These are phyloP conservation scores for Lingula anatina DNA, from an alignment of 2,888 invertebrate genomes.

Conservation along the genomic window DNA sequence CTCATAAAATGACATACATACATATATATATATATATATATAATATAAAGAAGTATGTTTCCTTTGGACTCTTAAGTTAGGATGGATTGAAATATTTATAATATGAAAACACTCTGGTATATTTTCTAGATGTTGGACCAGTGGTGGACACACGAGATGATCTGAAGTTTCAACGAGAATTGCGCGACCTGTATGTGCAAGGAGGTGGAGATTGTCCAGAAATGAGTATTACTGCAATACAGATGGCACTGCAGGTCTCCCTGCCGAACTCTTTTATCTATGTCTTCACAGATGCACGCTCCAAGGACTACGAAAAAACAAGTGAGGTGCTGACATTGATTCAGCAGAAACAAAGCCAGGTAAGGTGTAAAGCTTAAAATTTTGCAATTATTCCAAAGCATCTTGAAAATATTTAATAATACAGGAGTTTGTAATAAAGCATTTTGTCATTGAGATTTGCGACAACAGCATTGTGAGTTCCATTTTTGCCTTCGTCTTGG, in stretches of 20 bases:
- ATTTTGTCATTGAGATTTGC: too few relatives aligned
- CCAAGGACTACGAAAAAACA: conserved; percentile 64
- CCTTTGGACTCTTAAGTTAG: too few relatives aligned
- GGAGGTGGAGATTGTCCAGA: conserved; percentile 75
- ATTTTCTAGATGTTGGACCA: conserved; percentile 60
- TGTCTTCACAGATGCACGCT: conserved; percentile 72
- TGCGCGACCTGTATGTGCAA: conserved; percentile 60
- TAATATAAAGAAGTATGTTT: too few relatives aligned
- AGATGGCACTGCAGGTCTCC: conserved; percentile 62
- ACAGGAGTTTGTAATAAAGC: too few relatives aligned
- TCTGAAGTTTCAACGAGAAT: conserved; percentile 58
- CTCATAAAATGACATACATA: too few relatives aligned
- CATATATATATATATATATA: too few relatives aligned
- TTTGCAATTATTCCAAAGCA: background rate
- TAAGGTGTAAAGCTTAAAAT: conserved; percentile 31
- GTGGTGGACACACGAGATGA: conserved; percentile 63
- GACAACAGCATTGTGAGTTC: too few relatives aligned
- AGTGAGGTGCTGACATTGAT: conserved; percentile 64
- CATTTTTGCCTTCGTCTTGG: too few relatives aligned
- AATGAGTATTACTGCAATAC: conserved; percentile 65
- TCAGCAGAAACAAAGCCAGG: conserved; percentile 70
- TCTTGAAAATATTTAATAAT: too few relatives aligned
- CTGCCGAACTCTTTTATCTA: conserved; percentile 67
- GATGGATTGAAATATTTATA: too few relatives aligned
- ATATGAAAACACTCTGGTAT: too few relatives aligned